Conservation (phyloP, 23 tunicate species). For the Halocynthia roretzi region DNA sequence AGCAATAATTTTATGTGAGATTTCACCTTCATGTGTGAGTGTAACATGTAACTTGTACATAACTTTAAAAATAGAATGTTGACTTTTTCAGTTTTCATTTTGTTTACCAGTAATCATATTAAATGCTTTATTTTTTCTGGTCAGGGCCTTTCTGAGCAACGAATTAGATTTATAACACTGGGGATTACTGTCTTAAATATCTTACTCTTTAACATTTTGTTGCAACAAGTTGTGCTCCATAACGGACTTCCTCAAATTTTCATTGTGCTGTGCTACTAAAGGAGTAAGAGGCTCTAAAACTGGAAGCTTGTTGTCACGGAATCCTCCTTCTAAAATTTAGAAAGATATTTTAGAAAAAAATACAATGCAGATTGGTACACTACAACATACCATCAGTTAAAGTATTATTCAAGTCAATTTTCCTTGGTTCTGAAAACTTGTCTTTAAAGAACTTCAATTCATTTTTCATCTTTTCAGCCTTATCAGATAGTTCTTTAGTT, state of each 20-base stretch:
- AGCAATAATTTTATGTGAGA: no score
- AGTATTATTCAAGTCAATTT: conserved; percentile 51
- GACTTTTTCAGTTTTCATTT: no score
- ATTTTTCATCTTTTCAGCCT: conserved; percentile 90
- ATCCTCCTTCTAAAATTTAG: not conserved
- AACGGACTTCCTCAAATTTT: not conserved
- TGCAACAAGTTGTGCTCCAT: no score
- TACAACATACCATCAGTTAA: conserved; percentile 55
- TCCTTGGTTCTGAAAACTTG: conserved; percentile 68
- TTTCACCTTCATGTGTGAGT: no score
- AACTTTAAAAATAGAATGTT: no score
- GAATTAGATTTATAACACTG: no score
- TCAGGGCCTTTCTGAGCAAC: no score
- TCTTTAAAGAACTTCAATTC: conserved; percentile 91
- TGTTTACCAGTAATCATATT: no score
- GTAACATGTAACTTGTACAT: no score
- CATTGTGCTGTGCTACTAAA: not conserved
- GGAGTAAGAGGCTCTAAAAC: conserved; percentile 2
- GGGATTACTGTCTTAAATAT: no score
- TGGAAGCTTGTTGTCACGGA: not conserved
- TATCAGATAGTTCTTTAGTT: conserved; percentile 16
- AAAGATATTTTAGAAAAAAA: not conserved
- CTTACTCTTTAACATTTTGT: no score
- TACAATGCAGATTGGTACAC: not conserved
- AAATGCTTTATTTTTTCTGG: no score